These are phyloP conservation scores for Bufotes viridis DNA, from an alignment of 2,797 vertebrate species.

Conservation along the genomic window DNA sequence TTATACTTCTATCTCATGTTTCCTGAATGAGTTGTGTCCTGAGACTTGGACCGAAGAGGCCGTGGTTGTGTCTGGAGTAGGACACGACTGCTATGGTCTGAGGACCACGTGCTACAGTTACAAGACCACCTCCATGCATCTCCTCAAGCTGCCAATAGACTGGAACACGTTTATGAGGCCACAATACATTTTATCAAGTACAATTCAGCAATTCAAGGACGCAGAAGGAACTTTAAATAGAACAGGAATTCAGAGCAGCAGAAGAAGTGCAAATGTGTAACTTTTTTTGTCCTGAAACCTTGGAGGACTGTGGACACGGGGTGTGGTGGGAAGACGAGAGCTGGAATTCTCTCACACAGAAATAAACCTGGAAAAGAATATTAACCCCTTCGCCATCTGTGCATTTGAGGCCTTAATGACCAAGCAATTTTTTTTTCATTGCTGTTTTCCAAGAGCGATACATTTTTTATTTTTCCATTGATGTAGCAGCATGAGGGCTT, in stretches of 20 bases:
- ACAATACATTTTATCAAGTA: conserved; percentile 51
- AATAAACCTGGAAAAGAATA: conserved; percentile 14
- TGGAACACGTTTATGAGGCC: conserved; percentile 36
- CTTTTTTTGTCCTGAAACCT: conserved; percentile 45
- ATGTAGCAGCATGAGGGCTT: no score
- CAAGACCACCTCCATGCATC: conserved; percentile 30
- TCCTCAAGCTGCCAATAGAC: conserved; percentile 11
- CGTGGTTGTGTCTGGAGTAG: conserved; percentile 7
- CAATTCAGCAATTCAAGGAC: conserved; percentile 51
- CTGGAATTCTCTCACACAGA: conserved; percentile 21
- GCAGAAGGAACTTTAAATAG: conserved; percentile 43
- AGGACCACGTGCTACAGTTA: background rate
- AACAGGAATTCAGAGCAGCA: conserved; percentile 25
- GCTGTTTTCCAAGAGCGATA: no score
- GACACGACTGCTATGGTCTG: background rate
- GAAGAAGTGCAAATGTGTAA: conserved; percentile 22
- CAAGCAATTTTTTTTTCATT: no score
- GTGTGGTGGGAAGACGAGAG: conserved; percentile 42
- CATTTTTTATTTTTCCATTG: no score
- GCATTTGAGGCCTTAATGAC: no score
- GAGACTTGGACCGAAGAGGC: background rate
- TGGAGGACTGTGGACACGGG: background rate
- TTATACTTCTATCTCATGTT: background rate
- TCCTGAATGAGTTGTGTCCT: background rate
- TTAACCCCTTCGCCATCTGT: background rate